A percentile compares a stretch with the other conserved stretches of the same genome.
Evolutionary conservation across 2,113 vertebrate genomes (phyloP).

Genomic region (Oxyura jamaicensis): DNA sequence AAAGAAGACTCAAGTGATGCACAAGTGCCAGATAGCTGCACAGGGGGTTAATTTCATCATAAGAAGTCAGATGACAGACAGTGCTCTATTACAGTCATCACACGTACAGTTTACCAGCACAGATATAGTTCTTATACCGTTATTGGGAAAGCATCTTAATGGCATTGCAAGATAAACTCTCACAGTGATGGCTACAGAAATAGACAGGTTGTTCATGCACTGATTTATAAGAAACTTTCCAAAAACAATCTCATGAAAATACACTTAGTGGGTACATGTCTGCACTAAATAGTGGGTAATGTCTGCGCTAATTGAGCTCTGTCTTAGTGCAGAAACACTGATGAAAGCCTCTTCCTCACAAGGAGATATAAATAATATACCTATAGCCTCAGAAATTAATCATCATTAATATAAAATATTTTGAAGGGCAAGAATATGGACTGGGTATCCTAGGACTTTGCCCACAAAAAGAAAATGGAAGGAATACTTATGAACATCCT

Average conservation of each 20-base stretch:
- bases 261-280: too few species aligned
- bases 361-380: not conserved
- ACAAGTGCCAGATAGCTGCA: conserved; percentile 34
- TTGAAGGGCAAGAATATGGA: not conserved
- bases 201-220: not conserved
- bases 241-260: not conserved
- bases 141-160: not conserved
- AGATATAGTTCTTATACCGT: not conserved
- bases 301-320: not conserved
- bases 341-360: not conserved
- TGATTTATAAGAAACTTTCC: not conserved
- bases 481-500: not conserved
- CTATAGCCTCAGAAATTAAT: not conserved
- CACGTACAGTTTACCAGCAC: not conserved
- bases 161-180: not conserved
- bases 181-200: not conserved
- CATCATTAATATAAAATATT: not conserved
- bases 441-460: not conserved
- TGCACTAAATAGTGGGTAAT: not conserved
- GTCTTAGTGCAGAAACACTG: not conserved
- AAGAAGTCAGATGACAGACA: conserved; percentile 2
- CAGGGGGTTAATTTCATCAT: conserved; percentile 53
- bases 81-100: conserved; percentile 37
- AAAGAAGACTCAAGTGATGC: conserved; percentile 34
- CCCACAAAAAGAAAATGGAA: not conserved